Percentiles rank a stretch among this genome's conserved stretches.
Evolutionary conservation across 2,113 vertebrate genomes (phyloP).

Genomic region (Macquaria ambigua): DNA sequence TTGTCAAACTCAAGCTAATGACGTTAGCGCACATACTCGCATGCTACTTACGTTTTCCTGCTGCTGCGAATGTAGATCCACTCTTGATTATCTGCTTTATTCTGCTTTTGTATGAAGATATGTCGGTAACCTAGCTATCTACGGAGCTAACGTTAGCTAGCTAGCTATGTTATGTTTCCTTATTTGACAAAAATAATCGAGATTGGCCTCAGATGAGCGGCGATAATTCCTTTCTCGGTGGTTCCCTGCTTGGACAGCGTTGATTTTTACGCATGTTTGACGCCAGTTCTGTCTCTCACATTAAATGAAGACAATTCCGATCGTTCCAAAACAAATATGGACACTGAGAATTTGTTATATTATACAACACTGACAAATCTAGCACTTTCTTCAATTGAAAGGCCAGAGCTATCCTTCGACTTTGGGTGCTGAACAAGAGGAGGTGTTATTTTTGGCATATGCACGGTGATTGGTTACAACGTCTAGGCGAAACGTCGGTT

Average conservation of each 20-base stretch:
- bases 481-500: constrained; percentile 9
- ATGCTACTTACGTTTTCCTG: constrained; percentile 82
- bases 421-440: constrained; percentile 87
- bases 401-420: constrained; percentile 86
- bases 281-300: constrained; percentile 75
- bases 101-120: constrained; percentile 60
- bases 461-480: constrained; percentile 74
- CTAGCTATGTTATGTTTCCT: constrained; percentile 77
- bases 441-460: constrained; percentile 79
- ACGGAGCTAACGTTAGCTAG: constrained; percentile 70
- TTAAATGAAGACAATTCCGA: constrained; percentile 67
- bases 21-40: constrained; percentile 66
- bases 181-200: constrained; percentile 80
- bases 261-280: constrained; percentile 86
- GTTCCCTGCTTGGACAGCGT: constrained; percentile 85
- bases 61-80: constrained; percentile 72
- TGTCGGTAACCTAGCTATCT: constrained; percentile 65
- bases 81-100: constrained; percentile 61
- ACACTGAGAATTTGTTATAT: constrained; percentile 71
- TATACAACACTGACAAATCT: constrained; percentile 80
- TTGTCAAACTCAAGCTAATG: constrained; percentile 75
- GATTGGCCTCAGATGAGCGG: constrained; percentile 84
- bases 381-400: constrained; percentile 85
- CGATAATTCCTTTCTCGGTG: constrained; percentile 85
- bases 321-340: constrained; percentile 70